These are phyloP conservation scores for Tetheella fluctuosa DNA, from an alignment of 2,888 invertebrate genomes.

Conservation along the genomic window DNA sequence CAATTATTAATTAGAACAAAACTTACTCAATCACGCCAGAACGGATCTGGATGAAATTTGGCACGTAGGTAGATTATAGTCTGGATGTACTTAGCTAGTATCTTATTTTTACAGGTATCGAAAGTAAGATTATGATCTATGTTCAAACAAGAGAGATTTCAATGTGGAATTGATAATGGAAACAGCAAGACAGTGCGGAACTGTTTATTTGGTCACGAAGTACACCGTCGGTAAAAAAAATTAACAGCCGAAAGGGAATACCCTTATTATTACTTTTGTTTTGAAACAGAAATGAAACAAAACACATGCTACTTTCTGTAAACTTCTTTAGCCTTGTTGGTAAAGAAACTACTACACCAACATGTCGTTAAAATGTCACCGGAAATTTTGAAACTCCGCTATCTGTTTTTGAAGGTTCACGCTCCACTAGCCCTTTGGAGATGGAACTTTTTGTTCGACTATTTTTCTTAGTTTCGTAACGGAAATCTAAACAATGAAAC, in stretches of 20 bases:
- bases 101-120: too few relatives aligned
- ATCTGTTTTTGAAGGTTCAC: constrained; percentile 56
- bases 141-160: too few relatives aligned
- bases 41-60: too few relatives aligned
- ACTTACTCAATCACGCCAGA: too few relatives aligned
- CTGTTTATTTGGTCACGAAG: neutral
- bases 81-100: too few relatives aligned
- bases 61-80: too few relatives aligned
- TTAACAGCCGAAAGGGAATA: neutral
- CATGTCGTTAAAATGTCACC: constrained; percentile 30
- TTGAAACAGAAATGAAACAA: constrained; percentile 6
- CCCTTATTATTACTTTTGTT: neutral
- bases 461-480: constrained; percentile 58
- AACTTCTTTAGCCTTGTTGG: constrained; percentile 13
- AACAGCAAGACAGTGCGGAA: too few relatives aligned
- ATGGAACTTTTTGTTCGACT: constrained; percentile 58
- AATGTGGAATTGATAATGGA: too few relatives aligned
- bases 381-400: constrained; percentile 46
- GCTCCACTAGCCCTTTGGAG: constrained; percentile 57
- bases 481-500: constrained; percentile 66
- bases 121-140: too few relatives aligned
- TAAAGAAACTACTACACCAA: constrained; percentile 11
- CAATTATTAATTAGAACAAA: too few relatives aligned
- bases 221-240: too few relatives aligned
- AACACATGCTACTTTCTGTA: constrained; percentile 14